phyloP scores from a whole-genome alignment of 2,888 invertebrate genomes.

The Temnothorax ravouxi region DNA sequence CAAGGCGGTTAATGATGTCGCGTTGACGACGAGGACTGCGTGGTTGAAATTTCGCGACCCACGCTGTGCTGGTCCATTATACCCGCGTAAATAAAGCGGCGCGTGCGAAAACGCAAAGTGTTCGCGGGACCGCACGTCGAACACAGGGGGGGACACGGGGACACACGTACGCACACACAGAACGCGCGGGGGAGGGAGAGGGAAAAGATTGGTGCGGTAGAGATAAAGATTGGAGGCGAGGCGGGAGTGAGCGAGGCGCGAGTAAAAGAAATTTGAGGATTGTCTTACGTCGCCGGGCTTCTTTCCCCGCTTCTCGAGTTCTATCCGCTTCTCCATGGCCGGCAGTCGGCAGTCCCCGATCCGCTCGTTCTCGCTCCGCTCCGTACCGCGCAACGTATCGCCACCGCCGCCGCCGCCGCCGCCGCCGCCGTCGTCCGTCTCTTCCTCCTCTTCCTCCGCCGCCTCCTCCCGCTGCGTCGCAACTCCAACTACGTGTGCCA shows the following conservation, averaged over 20 bases:
- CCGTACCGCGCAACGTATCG: constrained; percentile 66
- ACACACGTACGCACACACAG: neutral
- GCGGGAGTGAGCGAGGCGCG: constrained; percentile 37
- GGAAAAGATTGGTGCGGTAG: neutral
- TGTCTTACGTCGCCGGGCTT: constrained; percentile 94
- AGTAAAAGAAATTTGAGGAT: constrained; percentile 73
- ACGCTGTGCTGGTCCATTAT: too few relatives aligned
- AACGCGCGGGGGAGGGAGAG: neutral
- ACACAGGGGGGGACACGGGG: neutral
- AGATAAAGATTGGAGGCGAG: constrained; percentile 34
- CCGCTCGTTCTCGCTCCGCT: constrained; percentile 67
- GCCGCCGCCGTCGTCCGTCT: neutral
- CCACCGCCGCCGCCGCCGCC: neutral
- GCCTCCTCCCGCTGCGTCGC: constrained; percentile 82
- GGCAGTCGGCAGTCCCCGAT: constrained; percentile 67
- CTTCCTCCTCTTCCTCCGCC: neutral
- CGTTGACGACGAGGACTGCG: neutral
- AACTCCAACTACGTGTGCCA: constrained; percentile 78
- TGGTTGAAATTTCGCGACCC: neutral
- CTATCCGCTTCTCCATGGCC: constrained; percentile 97
- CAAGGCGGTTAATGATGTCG: neutral
- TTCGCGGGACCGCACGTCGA: neutral
- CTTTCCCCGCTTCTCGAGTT: constrained; percentile 97
- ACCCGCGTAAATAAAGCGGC: constrained; percentile 26
- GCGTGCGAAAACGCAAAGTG: constrained; percentile 26